Percentiles rank a stretch among this genome's conserved stretches.
These are phyloP conservation scores for Ecliptopera silaceata DNA, from an alignment of 2,888 invertebrate species.

Conservation along the genomic window DNA sequence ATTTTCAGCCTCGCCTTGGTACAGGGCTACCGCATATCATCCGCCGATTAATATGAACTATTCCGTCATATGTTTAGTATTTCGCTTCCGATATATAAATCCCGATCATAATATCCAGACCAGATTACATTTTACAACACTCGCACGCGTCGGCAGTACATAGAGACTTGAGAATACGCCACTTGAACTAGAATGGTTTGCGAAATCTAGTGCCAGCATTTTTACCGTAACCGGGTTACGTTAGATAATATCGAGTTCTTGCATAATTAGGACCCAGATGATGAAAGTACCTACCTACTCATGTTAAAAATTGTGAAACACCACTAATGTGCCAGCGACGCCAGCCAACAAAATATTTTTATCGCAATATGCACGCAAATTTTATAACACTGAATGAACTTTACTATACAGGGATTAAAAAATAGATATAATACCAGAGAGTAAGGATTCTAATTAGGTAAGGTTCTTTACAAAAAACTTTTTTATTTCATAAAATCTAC, in stretches of 20 bases:
- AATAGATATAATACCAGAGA: not conserved
- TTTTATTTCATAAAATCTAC: not conserved
- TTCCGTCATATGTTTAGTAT: constrained; percentile 62
- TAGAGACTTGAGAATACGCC: constrained; percentile 3
- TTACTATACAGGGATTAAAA: not conserved
- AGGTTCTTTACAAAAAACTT: too few species aligned
- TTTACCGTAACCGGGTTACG: constrained; percentile 16
- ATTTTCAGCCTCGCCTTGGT: constrained; percentile 80
- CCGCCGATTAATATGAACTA: constrained; percentile 76
- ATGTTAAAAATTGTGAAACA: constrained; percentile 24
- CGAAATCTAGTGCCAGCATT: constrained; percentile 5
- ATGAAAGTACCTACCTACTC: constrained; percentile 11
- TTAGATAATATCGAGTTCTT: constrained; percentile 8
- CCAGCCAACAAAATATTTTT: constrained; percentile 23
- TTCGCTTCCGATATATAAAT: constrained; percentile 36
- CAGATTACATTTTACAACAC: constrained; percentile 13
- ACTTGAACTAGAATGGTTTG: constrained; percentile 17
- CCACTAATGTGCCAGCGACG: constrained; percentile 23
- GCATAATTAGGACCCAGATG: constrained; percentile 14
- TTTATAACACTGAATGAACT: not conserved
- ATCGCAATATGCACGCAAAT: constrained; percentile 7
- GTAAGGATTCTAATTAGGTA: not conserved
- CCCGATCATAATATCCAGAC: constrained; percentile 42
- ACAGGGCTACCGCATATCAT: constrained; percentile 78
- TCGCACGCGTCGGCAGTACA: not conserved